phyloP scores from a whole-genome alignment of 2,797 vertebrate species.

The Pantherophis alleghaniensis region DNA sequence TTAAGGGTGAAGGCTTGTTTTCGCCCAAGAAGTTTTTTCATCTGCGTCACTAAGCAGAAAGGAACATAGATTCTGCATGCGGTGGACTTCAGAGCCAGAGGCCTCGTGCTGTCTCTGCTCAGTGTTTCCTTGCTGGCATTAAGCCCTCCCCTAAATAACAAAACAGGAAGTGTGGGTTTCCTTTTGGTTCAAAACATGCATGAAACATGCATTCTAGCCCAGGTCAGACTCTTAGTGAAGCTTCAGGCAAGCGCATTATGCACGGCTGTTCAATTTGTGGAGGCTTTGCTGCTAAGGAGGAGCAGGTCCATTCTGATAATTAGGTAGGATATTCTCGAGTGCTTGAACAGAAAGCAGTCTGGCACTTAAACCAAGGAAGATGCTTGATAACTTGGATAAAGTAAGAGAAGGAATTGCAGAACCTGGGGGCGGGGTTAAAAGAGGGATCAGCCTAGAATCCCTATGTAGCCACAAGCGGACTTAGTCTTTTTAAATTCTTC shows the following conservation, averaged over 20 bases:
- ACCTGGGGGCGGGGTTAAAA: not conserved
- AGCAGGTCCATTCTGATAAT: not conserved
- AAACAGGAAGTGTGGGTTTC: not conserved
- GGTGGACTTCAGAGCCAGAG: not conserved
- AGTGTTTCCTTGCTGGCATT: not conserved
- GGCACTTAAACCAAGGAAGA: not conserved
- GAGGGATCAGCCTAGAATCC: not conserved
- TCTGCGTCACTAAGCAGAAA: not conserved
- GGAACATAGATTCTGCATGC: not conserved
- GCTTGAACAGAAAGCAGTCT: not conserved
- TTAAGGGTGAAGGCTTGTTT: not conserved
- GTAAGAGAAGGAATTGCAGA: not conserved
- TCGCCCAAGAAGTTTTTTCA: not conserved
- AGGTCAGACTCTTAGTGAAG: not conserved
- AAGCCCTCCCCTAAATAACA: not conserved
- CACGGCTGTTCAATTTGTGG: not conserved
- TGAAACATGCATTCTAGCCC: too few species aligned
- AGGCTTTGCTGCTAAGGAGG: not conserved
- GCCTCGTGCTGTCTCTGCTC: not conserved
- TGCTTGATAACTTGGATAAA: not conserved
- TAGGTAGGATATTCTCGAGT: not conserved
- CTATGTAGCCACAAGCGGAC: not conserved
- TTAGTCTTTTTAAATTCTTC: not conserved
- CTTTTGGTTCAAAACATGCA: not conserved
- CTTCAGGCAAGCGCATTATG: too few species aligned